Percentiles rank a stretch among this genome's conserved stretches.
Evolutionary conservation across 2,113 vertebrate species (phyloP).

Genomic region (Martes martes): DNA sequence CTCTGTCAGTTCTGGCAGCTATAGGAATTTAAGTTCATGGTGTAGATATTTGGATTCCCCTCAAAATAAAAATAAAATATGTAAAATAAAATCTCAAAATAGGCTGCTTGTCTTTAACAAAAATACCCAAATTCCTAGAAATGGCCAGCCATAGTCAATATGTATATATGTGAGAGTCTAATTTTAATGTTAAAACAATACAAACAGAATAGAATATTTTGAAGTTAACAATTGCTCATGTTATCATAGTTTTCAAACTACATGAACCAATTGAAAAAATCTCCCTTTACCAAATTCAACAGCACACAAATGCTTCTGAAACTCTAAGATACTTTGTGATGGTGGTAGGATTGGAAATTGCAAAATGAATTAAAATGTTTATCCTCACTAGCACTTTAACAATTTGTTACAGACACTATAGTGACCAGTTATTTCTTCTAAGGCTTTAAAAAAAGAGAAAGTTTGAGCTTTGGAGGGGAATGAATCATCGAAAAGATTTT

Average conservation of each 20-base stretch:
- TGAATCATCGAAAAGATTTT: constrained; percentile 5
- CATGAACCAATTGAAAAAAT: constrained; percentile 29
- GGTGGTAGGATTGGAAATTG: neutral
- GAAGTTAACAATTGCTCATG: constrained; percentile 59
- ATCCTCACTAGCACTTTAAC: neutral
- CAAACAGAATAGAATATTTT: constrained; percentile 56
- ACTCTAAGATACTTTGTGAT: neutral
- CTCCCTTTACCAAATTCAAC: constrained; percentile 15
- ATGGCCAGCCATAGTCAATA: constrained; percentile 78
- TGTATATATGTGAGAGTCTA: constrained; percentile 50
- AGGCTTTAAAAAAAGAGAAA: neutral
- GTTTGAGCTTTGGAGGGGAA: neutral
- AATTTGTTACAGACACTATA: neutral
- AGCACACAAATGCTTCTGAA: constrained; percentile 27
- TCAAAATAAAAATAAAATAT: constrained; percentile 80
- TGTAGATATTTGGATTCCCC: constrained; percentile 78
- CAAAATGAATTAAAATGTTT: constrained; percentile 22
- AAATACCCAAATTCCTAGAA: constrained; percentile 77
- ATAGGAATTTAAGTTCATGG: constrained; percentile 71
- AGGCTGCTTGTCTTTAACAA: constrained; percentile 73
- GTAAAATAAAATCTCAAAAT: constrained; percentile 84
- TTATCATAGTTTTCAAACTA: constrained; percentile 45
- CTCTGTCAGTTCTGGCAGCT: constrained; percentile 70
- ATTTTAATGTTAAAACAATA: constrained; percentile 79
- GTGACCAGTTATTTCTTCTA: constrained; percentile 5